Base-by-base conservation (phyloP, 2,797 vertebrate species). In the Alauda arvensis region DNA sequence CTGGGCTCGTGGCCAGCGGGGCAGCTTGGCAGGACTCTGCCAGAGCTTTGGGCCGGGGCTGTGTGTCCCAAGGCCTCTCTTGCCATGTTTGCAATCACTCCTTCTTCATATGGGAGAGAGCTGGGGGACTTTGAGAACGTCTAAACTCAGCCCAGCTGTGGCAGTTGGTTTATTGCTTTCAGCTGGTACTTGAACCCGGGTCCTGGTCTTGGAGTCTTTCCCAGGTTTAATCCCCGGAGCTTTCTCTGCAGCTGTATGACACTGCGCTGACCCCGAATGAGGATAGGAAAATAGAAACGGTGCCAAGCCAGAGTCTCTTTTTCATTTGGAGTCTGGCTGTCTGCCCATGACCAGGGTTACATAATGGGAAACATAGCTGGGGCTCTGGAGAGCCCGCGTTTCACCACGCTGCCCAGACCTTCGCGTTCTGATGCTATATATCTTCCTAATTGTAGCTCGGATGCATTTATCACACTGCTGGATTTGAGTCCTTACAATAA, bases 231-330 rank as follows among this genome's bases (percentile, higher is more conserved):
- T 99, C 99, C 98, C 98, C 97, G 98, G 98, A 99, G 98, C 98
- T 98, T 99, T 99, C 98, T 98, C 98, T 99, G 98, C 99, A 99
- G 99, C 99, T 99, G 99, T 99, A 98, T 99, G 99, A 99, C 99
- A 99, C 99, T 98, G 98, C 97, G 98, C 98, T 99, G 99, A 99
- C 99, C 99, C 98, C 97, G 96, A 97, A 98, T 98, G 98, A 99
- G 99, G 99, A 99, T 99, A 99, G 99, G 99, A 99, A 99, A 99
- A 99, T 99, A 99, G 98, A 98, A 98, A 97, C 98, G 89, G 98
- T 99, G 99, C 99, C 99, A 99, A 99, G 99, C 99, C 98, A 99
- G 98, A 99, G 98, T 99, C 99, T 99, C 98, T 99, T 99, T 99
- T 99, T 99, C 99, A 99, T 99, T 99, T 99, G 99, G 98, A 98